These are phyloP conservation scores for Caenorhabditis wallacei DNA, from an alignment of 2,888 invertebrate genomes.

Conservation along the genomic window DNA sequence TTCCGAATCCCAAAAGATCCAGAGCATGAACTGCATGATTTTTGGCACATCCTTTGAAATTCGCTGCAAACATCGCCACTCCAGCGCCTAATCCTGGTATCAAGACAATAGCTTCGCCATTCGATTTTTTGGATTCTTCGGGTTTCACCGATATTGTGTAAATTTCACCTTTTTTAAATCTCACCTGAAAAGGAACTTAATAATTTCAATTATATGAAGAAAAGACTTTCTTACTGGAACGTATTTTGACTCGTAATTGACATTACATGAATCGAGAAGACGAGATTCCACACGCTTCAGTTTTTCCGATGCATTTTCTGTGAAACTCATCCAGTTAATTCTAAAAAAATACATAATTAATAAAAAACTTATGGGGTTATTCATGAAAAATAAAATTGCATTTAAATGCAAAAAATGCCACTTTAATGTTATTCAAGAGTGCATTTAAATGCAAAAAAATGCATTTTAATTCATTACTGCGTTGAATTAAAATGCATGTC, in stretches of 20 bases:
- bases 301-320: slow-evolving; percentile 23
- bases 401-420: too few species aligned
- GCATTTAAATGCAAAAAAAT: too few species aligned
- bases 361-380: too few species aligned
- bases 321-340: slow-evolving; percentile 50
- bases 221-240: slow-evolving; percentile 57
- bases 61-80: slow-evolving; percentile 94
- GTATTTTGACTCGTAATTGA: slow-evolving; percentile 50
- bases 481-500: too few species aligned
- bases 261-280: slow-evolving; percentile 53
- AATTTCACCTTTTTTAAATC: slow-evolving; percentile 70
- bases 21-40: slow-evolving; percentile 93
- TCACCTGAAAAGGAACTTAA: slow-evolving; percentile 67
- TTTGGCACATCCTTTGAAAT: slow-evolving; percentile 90
- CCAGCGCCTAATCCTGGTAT: slow-evolving; percentile 96
- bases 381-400: too few species aligned
- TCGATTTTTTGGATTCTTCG: slow-evolving; percentile 27
- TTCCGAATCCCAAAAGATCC: slow-evolving; percentile 92
- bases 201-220: too few species aligned
- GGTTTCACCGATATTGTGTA: slow-evolving; percentile 66
- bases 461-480: too few species aligned
- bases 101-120: slow-evolving; percentile 89
- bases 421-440: too few species aligned
- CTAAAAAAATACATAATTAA: slow-evolving; percentile 12
- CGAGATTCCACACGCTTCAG: slow-evolving; percentile 59